phyloP scores from a whole-genome alignment of 2,888 invertebrate genomes.

The Drosophila affinis region DNA sequence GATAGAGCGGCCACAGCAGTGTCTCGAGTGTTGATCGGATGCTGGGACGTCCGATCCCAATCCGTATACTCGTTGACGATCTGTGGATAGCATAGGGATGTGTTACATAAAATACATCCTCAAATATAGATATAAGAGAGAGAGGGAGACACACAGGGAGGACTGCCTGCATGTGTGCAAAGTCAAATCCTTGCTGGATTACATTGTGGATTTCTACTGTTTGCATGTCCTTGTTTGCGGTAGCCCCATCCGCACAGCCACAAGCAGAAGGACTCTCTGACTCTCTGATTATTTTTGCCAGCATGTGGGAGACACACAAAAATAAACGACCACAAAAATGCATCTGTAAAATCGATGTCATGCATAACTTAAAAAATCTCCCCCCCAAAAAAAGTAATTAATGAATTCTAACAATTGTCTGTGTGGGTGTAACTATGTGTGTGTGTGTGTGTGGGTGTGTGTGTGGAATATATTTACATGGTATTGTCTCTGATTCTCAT shows the following conservation, averaged over 20 bases:
- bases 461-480: constrained; percentile 41
- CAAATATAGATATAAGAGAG: constrained; percentile 3
- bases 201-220: constrained; percentile 59
- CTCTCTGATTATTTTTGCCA: constrained; percentile 57
- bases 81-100: constrained; percentile 67
- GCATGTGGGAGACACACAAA: constrained; percentile 19
- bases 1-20: constrained; percentile 95
- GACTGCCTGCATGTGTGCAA: constrained; percentile 42
- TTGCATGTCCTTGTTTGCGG: constrained; percentile 52
- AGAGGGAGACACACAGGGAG: background rate
- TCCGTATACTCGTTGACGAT: constrained; percentile 97
- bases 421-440: background rate
- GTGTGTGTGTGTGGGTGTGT: background rate
- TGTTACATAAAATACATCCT: background rate
- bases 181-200: constrained; percentile 68
- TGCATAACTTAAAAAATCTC: constrained; percentile 62
- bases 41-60: constrained; percentile 96
- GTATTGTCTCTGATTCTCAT: background rate
- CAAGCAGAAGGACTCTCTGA: constrained; percentile 10
- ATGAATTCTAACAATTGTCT: constrained; percentile 30
- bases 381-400: constrained; percentile 14
- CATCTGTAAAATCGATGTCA: constrained; percentile 72
- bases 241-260: constrained; percentile 41
- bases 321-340: constrained; percentile 58
- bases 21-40: constrained; percentile 94